These are phyloP conservation scores for Cheilosia variabilis DNA, from an alignment of 2,888 invertebrate species.

Conservation along the genomic window DNA sequence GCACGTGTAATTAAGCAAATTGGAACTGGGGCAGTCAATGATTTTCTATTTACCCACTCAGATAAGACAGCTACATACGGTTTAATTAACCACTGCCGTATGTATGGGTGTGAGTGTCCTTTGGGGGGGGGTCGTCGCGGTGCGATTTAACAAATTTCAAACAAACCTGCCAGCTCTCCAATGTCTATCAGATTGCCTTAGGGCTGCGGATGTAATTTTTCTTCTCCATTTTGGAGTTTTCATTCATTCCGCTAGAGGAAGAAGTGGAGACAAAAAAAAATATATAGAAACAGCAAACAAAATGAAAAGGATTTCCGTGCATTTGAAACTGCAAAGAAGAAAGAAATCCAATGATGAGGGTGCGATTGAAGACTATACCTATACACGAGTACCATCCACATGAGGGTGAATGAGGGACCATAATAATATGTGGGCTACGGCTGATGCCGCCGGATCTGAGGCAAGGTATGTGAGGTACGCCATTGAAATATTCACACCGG, in stretches of 20 bases:
- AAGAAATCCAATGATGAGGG: slow-evolving; percentile 61
- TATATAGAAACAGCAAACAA: slow-evolving; percentile 1
- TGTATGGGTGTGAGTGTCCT: slow-evolving; percentile 20
- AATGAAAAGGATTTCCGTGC: slow-evolving; percentile 67
- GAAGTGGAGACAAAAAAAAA: slow-evolving; percentile 17
- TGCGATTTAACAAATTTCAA: slow-evolving; percentile 27
- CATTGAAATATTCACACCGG: slow-evolving; percentile 72
- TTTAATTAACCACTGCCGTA: slow-evolving; percentile 50
- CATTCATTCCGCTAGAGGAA: slow-evolving; percentile 46
- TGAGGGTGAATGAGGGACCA: slow-evolving; percentile 53
- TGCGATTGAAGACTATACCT: not conserved
- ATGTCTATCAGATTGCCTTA: slow-evolving; percentile 46
- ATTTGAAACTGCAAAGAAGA: slow-evolving; percentile 68
- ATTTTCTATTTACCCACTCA: slow-evolving; percentile 64
- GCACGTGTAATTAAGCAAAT: slow-evolving; percentile 72
- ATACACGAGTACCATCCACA: not conserved
- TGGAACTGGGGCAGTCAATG: slow-evolving; percentile 70
- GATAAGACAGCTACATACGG: slow-evolving; percentile 17
- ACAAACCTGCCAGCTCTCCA: not conserved
- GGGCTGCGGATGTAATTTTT: slow-evolving; percentile 72
- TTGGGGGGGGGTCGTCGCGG: not conserved
- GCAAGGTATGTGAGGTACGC: slow-evolving; percentile 56
- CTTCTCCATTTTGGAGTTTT: slow-evolving; percentile 67
- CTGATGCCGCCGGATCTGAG: slow-evolving; percentile 52
- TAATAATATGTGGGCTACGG: slow-evolving; percentile 51